Conservation (phyloP, 2,888 invertebrate species). For the Zelleria hepariella region DNA sequence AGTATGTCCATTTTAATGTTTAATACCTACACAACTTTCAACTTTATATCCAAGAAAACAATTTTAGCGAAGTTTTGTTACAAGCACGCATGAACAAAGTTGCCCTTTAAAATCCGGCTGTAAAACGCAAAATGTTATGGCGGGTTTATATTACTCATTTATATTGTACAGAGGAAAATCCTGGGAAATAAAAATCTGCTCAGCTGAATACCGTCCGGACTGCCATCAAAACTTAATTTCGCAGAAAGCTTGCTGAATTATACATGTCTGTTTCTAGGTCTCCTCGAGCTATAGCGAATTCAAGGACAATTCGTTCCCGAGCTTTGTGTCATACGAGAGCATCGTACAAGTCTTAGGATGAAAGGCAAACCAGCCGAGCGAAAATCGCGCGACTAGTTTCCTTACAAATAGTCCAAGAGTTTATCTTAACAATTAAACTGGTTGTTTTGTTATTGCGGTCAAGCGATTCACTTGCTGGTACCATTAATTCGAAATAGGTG, state of each 20-base stretch:
- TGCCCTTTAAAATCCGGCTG: not conserved
- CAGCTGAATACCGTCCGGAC: conserved; percentile 8
- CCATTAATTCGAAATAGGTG: too few relatives aligned
- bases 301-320: too few relatives aligned
- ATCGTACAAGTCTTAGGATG: too few relatives aligned
- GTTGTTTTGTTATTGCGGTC: too few relatives aligned
- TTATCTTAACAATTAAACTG: too few relatives aligned
- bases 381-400: too few relatives aligned
- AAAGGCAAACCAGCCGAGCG: too few relatives aligned
- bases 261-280: conserved; percentile 38
- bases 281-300: too few relatives aligned
- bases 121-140: not conserved
- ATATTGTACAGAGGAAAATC: not conserved
- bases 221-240: conserved; percentile 61
- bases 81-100: not conserved
- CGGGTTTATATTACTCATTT: not conserved
- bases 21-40: not conserved
- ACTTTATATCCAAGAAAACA: not conserved
- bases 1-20: too few relatives aligned
- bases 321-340: too few relatives aligned
- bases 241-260: conserved; percentile 56
- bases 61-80: not conserved
- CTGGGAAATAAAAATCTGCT: conserved; percentile 2
- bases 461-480: too few relatives aligned
- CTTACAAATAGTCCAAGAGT: too few relatives aligned